Evolutionary conservation across 2,888 invertebrate genomes (phyloP).

Genomic region (Augochlorella aurata): DNA sequence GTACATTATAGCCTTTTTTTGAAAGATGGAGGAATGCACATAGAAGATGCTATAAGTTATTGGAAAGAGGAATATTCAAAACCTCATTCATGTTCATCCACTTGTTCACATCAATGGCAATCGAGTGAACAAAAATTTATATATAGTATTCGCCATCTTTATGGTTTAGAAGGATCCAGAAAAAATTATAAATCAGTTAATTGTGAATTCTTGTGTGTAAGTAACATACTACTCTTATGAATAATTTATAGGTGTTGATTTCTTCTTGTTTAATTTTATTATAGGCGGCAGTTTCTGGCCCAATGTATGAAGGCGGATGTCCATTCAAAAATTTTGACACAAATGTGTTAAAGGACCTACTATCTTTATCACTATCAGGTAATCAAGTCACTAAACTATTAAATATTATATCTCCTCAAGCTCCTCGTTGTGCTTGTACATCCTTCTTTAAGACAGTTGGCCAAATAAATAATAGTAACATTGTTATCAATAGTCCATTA

Average conservation of each 20-base stretch:
- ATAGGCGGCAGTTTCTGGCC: slow-evolving; percentile 78
- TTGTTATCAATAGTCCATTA: slow-evolving; percentile 72
- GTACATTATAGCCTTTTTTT: slow-evolving; percentile 88
- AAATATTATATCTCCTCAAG: slow-evolving; percentile 50
- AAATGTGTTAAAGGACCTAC: slow-evolving; percentile 77
- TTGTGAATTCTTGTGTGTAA: slow-evolving; percentile 85
- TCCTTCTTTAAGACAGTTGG: slow-evolving; percentile 69
- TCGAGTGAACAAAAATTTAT: slow-evolving; percentile 85
- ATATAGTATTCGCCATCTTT: slow-evolving; percentile 88
- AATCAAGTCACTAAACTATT: slow-evolving; percentile 65
- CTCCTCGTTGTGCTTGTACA: slow-evolving; percentile 73
- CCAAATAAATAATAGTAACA: slow-evolving; percentile 54
- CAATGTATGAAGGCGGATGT: slow-evolving; percentile 85
- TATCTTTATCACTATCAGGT: slow-evolving; percentile 72
- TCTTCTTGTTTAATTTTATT: slow-evolving; percentile 33
- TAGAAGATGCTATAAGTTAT: slow-evolving; percentile 86
- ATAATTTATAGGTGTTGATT: not conserved
- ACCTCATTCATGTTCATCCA: slow-evolving; percentile 80
- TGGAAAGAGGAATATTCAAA: slow-evolving; percentile 87
- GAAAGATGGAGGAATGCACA: slow-evolving; percentile 87
- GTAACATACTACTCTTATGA: slow-evolving; percentile 52
- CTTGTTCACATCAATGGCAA: slow-evolving; percentile 86
- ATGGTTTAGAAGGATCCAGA: slow-evolving; percentile 88
- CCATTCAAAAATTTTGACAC: slow-evolving; percentile 85
- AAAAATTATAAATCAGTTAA: slow-evolving; percentile 85